phyloP scores from a whole-genome alignment of 2,888 invertebrate genomes.

The Trachelus troglodyta region DNA sequence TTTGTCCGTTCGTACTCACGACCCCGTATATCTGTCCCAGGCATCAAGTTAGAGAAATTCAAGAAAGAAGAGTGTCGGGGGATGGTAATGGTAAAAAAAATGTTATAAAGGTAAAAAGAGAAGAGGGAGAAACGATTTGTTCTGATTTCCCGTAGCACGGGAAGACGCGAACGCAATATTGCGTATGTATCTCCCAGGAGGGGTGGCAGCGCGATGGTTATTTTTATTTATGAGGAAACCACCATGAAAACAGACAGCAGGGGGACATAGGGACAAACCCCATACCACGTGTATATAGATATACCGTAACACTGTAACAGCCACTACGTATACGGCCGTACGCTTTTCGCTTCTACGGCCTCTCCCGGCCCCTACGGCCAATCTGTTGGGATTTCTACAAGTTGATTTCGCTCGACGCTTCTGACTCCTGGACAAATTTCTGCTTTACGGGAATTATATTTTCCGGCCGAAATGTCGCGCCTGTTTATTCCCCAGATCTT shows the following conservation, averaged over 20 bases:
- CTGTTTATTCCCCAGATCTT: too few species aligned
- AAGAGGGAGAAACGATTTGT: conserved; percentile 43
- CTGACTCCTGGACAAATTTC: conserved; percentile 16
- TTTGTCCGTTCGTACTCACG: too few species aligned
- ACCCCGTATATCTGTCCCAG: too few species aligned
- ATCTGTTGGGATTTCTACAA: conserved; percentile 63
- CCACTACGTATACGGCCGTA: too few species aligned
- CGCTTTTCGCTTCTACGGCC: conserved; percentile 19
- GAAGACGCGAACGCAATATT: conserved; percentile 54
- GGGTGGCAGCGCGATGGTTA: conserved; percentile 57
- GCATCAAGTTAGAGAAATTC: too few species aligned
- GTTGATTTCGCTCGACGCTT: conserved; percentile 55
- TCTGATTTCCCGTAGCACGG: conserved; percentile 47
- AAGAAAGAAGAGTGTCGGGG: too few species aligned
- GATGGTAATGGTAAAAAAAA: too few species aligned
- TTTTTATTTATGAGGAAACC: conserved; percentile 67
- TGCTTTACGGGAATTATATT: conserved; percentile 21
- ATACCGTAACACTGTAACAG: too few species aligned
- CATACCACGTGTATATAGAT: too few species aligned
- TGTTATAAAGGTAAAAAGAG: too few species aligned
- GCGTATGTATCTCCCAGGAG: conserved; percentile 53
- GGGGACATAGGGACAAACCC: conserved; percentile 29
- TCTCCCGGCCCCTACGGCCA: conserved; percentile 39
- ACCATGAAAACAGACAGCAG: conserved; percentile 54
- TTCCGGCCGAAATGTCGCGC: background rate